Evolutionary conservation across 2,113 vertebrate genomes (phyloP).

Genomic region (Corythoichthys haematopterus): DNA sequence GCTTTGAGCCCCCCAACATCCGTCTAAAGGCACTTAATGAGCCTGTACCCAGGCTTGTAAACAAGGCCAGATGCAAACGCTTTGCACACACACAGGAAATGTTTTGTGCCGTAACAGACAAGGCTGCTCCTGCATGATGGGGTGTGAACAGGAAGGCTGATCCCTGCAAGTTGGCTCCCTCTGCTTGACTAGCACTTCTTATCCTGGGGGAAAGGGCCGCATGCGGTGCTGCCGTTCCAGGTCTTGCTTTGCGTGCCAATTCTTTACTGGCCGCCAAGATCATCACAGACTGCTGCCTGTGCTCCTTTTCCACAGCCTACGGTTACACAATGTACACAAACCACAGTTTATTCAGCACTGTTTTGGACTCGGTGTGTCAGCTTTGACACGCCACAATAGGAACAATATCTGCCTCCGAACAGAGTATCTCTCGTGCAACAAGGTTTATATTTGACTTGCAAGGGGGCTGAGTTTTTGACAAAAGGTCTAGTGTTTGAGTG

Average conservation of each 20-base stretch:
- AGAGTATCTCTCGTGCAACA: slow-evolving; percentile 60
- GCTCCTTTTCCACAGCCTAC: slow-evolving; percentile 65
- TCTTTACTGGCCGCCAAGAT: slow-evolving; percentile 61
- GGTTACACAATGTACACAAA: slow-evolving; percentile 71
- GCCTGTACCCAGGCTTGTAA: slow-evolving; percentile 57
- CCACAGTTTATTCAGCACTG: slow-evolving; percentile 68
- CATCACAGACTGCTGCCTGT: slow-evolving; percentile 63
- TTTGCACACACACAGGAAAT: slow-evolving; percentile 69
- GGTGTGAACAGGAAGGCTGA: slow-evolving; percentile 69
- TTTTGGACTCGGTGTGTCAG: slow-evolving; percentile 59
- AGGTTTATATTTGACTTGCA: slow-evolving; percentile 56
- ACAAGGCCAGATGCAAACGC: slow-evolving; percentile 67
- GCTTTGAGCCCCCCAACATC: slow-evolving; percentile 50
- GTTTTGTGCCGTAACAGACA: slow-evolving; percentile 63
- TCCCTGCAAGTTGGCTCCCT: slow-evolving; percentile 59
- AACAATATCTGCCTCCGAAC: slow-evolving; percentile 62
- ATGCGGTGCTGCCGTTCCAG: slow-evolving; percentile 57
- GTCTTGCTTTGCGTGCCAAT: slow-evolving; percentile 54
- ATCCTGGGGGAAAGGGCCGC: slow-evolving; percentile 53
- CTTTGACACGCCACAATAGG: slow-evolving; percentile 63
- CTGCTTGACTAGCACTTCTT: slow-evolving; percentile 59
- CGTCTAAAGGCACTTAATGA: slow-evolving; percentile 57
- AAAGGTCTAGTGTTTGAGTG: slow-evolving; percentile 67
- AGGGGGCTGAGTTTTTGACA: slow-evolving; percentile 60
- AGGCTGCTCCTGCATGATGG: slow-evolving; percentile 52